Conservation (phyloP, 2,113 vertebrate genomes). For the Colinus virginianus region DNA sequence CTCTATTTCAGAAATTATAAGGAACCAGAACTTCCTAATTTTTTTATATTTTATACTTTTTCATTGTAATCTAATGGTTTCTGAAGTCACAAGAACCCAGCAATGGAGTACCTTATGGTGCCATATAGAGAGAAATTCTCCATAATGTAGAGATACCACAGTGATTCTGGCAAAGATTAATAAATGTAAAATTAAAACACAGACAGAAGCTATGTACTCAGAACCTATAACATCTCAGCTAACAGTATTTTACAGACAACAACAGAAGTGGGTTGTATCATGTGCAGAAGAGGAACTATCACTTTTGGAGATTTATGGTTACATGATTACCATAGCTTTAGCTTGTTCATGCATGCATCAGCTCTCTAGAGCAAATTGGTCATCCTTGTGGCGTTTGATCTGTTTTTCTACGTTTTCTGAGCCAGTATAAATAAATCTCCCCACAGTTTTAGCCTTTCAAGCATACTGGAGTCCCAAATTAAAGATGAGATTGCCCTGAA, state of each 20-base stretch:
- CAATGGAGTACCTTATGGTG: not conserved
- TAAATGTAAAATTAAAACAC: not conserved
- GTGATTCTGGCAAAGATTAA: not conserved
- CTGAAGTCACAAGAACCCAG: not conserved
- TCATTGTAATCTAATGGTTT: not conserved
- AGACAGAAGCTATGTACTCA: not conserved
- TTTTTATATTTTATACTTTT: not conserved
- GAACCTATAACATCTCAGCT: not conserved
- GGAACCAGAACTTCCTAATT: not conserved
- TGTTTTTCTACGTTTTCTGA: conserved; percentile 32
- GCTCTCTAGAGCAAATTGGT: not conserved
- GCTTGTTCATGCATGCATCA: not conserved
- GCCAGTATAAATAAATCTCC: conserved; percentile 8
- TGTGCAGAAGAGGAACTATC: not conserved
- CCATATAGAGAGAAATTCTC: not conserved
- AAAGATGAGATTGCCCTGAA: conserved; percentile 1
- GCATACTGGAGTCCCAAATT: not conserved
- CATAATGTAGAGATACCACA: not conserved
- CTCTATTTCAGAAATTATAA: not conserved
- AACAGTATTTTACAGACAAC: not conserved
- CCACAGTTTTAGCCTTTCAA: not conserved
- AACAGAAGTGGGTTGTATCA: not conserved
- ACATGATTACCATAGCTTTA: not conserved
- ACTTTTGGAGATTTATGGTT: not conserved
- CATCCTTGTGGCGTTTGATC: not conserved